phyloP scores from a whole-genome alignment of 2,113 vertebrate species.

The Trichomycterus rosablanca region DNA sequence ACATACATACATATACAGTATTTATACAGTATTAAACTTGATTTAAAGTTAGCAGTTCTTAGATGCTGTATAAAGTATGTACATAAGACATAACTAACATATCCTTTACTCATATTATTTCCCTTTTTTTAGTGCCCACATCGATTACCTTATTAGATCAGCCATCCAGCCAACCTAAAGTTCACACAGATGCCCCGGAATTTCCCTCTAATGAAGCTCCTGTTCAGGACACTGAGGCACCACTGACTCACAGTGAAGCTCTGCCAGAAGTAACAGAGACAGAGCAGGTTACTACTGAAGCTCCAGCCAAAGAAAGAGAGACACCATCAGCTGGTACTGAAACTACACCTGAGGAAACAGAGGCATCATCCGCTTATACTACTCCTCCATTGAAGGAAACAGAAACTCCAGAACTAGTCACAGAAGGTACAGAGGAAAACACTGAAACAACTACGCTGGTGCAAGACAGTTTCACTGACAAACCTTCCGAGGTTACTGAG shows the following conservation, averaged over 20 bases:
- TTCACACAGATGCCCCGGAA: neutral
- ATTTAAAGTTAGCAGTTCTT: too few relatives aligned
- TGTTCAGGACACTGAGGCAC: neutral
- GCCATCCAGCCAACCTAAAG: neutral
- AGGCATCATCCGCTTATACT: neutral
- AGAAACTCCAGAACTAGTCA: neutral
- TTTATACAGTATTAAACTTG: too few relatives aligned
- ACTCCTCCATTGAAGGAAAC: neutral
- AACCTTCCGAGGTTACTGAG: neutral
- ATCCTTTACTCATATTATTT: neutral
- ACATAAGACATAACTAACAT: too few relatives aligned
- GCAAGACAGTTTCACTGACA: too few relatives aligned
- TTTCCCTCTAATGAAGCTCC: slow-evolving; percentile 12
- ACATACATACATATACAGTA: too few relatives aligned
- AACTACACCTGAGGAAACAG: neutral
- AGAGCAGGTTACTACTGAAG: rapidly evolving
- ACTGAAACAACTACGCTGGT: too few relatives aligned
- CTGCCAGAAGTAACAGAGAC: neutral
- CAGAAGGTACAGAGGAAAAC: neutral
- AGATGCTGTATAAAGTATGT: too few relatives aligned
- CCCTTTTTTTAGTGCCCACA: neutral
- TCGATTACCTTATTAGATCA: neutral
- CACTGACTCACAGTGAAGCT: neutral
- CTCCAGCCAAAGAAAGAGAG: neutral
- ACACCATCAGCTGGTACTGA: neutral